phyloP scores from a whole-genome alignment of 2,888 invertebrate species.

The Molorchus minor region DNA sequence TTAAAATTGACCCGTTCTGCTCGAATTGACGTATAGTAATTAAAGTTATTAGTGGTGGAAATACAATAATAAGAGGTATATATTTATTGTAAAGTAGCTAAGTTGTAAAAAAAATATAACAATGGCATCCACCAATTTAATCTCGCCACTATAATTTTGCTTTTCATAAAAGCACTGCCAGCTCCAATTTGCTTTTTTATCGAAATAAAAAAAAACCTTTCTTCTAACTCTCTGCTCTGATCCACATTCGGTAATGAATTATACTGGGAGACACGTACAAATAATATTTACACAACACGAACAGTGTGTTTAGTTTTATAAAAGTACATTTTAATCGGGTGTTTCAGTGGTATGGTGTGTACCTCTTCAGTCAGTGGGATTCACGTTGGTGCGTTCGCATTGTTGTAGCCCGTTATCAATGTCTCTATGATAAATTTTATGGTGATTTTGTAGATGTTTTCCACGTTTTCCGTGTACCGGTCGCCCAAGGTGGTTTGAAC shows the following conservation, averaged over 20 bases:
- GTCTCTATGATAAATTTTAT: conserved; percentile 89
- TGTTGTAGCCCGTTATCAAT: conserved; percentile 75
- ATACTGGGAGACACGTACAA: conserved; percentile 27
- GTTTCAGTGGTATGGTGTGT: conserved; percentile 28
- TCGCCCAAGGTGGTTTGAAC: conserved; percentile 87
- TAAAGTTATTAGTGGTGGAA: no score
- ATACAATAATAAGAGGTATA: no score
- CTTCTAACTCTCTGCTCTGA: conserved; percentile 30
- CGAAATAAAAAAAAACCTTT: no score
- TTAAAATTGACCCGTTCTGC: no score
- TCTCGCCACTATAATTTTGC: no score
- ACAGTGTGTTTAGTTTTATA: conserved; percentile 33
- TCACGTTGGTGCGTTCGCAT: conserved; percentile 55
- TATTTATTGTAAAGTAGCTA: no score
- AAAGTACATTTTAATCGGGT: conserved; percentile 31
- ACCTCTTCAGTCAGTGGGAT: conserved; percentile 38
- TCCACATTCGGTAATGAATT: conserved; percentile 23
- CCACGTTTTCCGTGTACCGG: conserved; percentile 88
- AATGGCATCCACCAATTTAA: no score
- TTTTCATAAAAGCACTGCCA: no score
- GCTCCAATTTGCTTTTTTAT: no score
- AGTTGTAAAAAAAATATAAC: no score
- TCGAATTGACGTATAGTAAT: no score
- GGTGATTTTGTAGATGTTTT: conserved; percentile 86
- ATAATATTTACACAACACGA: conserved; percentile 37